phyloP scores from a whole-genome alignment of 2,888 invertebrate genomes.

The Trichogramma evanescens region DNA sequence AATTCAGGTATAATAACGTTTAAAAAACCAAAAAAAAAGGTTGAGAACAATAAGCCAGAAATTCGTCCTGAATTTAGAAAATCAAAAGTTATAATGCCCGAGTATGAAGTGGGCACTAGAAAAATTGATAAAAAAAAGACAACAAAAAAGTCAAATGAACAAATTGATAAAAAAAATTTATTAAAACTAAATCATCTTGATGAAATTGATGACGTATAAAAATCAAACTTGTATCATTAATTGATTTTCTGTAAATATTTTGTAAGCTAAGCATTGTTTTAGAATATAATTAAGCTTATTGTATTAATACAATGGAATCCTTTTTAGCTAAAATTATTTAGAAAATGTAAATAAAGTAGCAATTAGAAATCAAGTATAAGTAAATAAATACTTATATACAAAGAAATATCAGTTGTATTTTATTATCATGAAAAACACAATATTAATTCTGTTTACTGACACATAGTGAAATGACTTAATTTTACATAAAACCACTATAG shows the following conservation, averaged over 20 bases:
- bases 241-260: neutral
- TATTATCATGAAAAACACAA: no score
- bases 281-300: no score
- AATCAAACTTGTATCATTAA: slow-evolving; percentile 19
- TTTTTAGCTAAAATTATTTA: no score
- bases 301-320: no score
- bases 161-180: slow-evolving; percentile 33
- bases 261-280: neutral
- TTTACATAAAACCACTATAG: no score
- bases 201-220: slow-evolving; percentile 48
- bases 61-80: slow-evolving; percentile 55
- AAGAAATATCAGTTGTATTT: no score
- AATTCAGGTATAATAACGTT: slow-evolving; percentile 25
- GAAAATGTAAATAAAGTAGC: no score
- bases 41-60: slow-evolving; percentile 19
- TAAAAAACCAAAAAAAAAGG: slow-evolving; percentile 27
- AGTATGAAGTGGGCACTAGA: slow-evolving; percentile 68
- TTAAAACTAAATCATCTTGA: slow-evolving; percentile 54
- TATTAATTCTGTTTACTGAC: no score
- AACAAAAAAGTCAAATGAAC: slow-evolving; percentile 15
- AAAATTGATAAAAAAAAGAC: slow-evolving; percentile 35
- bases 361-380: no score
- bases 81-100: slow-evolving; percentile 72
- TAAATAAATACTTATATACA: no score
- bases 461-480: no score